Base-by-base conservation (phyloP, 2,797 vertebrate species). In the Tenualosa ilisha region DNA sequence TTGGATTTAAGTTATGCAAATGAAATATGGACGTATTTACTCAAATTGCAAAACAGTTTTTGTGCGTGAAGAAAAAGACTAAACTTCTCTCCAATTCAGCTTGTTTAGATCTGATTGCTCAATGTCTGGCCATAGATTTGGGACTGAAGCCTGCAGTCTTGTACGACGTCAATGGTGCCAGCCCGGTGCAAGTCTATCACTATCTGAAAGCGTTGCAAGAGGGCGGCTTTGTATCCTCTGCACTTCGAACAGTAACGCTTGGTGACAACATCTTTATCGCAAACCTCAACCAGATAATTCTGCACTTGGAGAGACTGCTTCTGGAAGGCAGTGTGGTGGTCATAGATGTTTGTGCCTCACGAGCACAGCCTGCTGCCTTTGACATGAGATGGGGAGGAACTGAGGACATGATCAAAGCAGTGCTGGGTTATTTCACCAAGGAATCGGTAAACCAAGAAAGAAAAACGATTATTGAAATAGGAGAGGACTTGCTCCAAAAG, bases 121-220 rank as follows among this genome's bases (percentile, higher is more conserved):
- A 97, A 86, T 92, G 98, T 81, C 91, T 93, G 37, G 96, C 97
- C 50, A 96, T 98, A 63, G 94, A 96, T 88, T 86, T 91, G 59
- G 97, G 97, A 3, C 86, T 98, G 90, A 99, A 98, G 92, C 96
- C 97, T 0, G 94, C 97, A 51, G 84, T 99, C 81, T 90, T 99
- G 0, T 98, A 97, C 26, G 98, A 99, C 50, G 93, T 88, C 72
- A 96, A 94, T 54, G 20, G 91, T 0, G 96, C 96, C 8, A 88
- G 91, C 1, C 86, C 90, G 3, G 88, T 93, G 2, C 94, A 97
- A 85, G 90, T 99, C 85, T 93, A 93, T 87, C 88, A 75, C 24
- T 99, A 97, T 88, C 82, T 98, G 89, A 86, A 79, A 61, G 89
- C 91, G 31, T 84, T 98, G 11, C 94, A 94, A 88, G 92, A 88